Evolutionary conservation across 1,140 invertebrate genomes (phyloP), one percentile per base, ranked within the genome.

Genomic region (Tachypleus tridentatus): DNA sequence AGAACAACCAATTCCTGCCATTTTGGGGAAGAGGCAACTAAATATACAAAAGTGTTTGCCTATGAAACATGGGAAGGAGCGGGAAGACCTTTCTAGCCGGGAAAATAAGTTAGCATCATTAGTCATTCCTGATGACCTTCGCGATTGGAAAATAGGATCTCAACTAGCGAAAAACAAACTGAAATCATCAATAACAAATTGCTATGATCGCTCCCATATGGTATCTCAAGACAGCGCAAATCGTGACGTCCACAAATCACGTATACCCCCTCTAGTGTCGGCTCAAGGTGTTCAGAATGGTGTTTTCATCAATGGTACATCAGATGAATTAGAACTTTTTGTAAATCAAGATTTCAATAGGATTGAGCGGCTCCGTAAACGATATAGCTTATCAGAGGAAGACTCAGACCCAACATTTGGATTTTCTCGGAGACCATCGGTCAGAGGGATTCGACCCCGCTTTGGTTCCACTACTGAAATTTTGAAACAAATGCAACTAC

Each of bases 391-490:
- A 7, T 82, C 89, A 64, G 89, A 91, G 68, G 88, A 91, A 72
- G 91, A 91, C 67, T 4, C 11, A 7, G 58, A 53, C 4, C 5
- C 4, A 8, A 61, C 50, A 10, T 49, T 59, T 50, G 89, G 88
- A 3, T 91, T 92, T 74, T 86, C 88, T 70, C 80, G 87, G 10
- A 79, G 89, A 5, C 89, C 90, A 0, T 87, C 88, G 0, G 89
- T 92, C 3, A 80, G 88, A 0, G 85, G 85, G 0, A 86, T 86
- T 49, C 85, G 85, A 70, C 82, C 84, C 0, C 80, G 86, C 53
- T 86, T 88, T 58, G 86, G 87, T 49, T 85, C 86, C 0, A 89
- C 87, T 0, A 86, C 85, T 54, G 88, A 92, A 71, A 88, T 90
- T 8, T 76, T 91, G 0, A 85, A 89, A 69, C 87, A 90, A 67